These are phyloP conservation scores for Drosophila planitibia DNA, from an alignment of 2,888 invertebrate genomes.

Conservation along the genomic window DNA sequence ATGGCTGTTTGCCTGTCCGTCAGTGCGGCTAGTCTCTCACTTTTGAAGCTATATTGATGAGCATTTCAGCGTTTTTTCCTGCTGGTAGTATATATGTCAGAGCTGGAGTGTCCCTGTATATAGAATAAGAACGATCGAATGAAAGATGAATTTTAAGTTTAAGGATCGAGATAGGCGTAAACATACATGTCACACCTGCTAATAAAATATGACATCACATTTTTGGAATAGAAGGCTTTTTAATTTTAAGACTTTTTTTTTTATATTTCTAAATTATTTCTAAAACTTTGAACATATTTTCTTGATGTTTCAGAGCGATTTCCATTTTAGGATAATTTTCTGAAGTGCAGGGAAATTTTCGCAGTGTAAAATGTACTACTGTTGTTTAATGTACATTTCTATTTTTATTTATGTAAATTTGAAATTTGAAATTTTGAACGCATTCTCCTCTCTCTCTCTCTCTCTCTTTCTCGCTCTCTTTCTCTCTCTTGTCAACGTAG, in stretches of 20 bases:
- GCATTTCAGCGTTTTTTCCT: too few relatives aligned
- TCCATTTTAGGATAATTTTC: neutral
- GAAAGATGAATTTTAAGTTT: too few relatives aligned
- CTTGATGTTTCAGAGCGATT: neutral
- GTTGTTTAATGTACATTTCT: neutral
- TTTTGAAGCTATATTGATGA: too few relatives aligned
- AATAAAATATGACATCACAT: neutral
- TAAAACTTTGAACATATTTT: neutral
- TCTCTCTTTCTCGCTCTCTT: neutral
- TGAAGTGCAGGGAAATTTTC: neutral
- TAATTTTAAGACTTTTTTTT: neutral
- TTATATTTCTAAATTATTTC: neutral
- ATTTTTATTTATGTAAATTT: neutral
- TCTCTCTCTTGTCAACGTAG: too few relatives aligned
- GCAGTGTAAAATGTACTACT: neutral
- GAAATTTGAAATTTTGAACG: neutral
- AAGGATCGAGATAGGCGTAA: neutral
- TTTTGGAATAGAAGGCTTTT: neutral
- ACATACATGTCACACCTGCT: neutral
- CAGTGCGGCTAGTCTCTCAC: too few relatives aligned
- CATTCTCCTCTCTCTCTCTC: neutral
- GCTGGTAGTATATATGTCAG: too few relatives aligned
- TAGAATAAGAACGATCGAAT: too few relatives aligned
- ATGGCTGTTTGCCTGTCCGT: too few relatives aligned
- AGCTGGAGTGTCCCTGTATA: too few relatives aligned